Evolutionary conservation across 2,888 invertebrate species (phyloP), one percentile per base, ranked within the genome.

Genomic region (Liodrosophila aerea): DNA sequence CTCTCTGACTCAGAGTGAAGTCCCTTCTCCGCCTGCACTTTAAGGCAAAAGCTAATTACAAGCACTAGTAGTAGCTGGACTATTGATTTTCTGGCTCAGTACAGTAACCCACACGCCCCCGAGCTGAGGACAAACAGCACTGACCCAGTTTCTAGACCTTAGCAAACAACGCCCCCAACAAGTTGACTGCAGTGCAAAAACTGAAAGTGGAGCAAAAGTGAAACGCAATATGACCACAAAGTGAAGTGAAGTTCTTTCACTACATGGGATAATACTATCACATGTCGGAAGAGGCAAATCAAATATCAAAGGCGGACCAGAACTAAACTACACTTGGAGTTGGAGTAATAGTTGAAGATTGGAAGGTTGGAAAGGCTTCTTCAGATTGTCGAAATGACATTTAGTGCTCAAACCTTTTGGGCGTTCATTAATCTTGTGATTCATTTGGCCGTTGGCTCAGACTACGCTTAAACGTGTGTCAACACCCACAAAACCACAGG

Each of bases 161-260:
- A 51, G 62, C 74, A 74, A 78, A 74, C 73, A 82, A 76, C 73
- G 76, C 76, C 78, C 70, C 64, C 76, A 64, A 68, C 58, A 34
- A 43, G n/a, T 18, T 30, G 15, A 34, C 36, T 22, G 4, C 37
- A 45, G 46, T 56, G 73, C 56, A 72, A 80, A 80, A 74, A 72
- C 65, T 47, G 66, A 66, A 73, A 76, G 77, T 76, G 70, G 75
- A 87, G 87, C 82, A 87, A 87, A 87, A 86, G 86, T 87, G 88
- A 87, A 87, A 87, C 88, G 88, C 86, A 87, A 87, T 87, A 87
- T 77, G 81, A 63, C 77, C 72, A 83, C 80, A 83, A 87, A 75
- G 64, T 64, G 60, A 64, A 61, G n/a, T n/a, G n/a, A n/a, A n/a
- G n/a, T 46, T 29, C 44, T 31, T 27, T 11, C 37, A 47, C n/a